Evolutionary conservation across 2,888 invertebrate species (phyloP).

Genomic region (Andrena praecox): DNA sequence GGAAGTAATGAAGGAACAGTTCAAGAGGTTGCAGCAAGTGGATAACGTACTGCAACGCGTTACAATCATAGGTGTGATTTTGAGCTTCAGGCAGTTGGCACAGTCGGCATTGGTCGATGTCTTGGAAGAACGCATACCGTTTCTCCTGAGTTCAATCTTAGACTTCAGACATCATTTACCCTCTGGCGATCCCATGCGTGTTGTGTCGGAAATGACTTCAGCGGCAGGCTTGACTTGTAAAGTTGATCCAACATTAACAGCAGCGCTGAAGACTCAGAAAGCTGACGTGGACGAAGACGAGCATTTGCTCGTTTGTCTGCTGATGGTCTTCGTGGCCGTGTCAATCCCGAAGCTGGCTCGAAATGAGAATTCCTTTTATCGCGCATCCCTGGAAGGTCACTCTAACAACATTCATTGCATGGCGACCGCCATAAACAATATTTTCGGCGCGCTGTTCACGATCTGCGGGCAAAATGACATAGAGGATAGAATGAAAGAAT

Average conservation of each 20-base stretch:
- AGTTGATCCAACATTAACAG: conserved; percentile 97
- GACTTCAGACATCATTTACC: conserved; percentile 97
- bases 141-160: conserved; percentile 96
- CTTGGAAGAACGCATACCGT: conserved; percentile 97
- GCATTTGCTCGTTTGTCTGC: conserved; percentile 95
- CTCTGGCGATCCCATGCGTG: conserved; percentile 94
- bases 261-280: conserved; percentile 95
- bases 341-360: conserved; percentile 97
- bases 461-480: conserved; percentile 98
- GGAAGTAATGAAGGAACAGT: conserved; percentile 98
- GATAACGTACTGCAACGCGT: conserved; percentile 98
- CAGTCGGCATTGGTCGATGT: conserved; percentile 98
- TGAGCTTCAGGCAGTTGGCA: conserved; percentile 97
- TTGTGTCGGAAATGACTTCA: conserved; percentile 98
- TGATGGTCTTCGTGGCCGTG: conserved; percentile 99
- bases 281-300: conserved; percentile 95
- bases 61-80: conserved; percentile 98
- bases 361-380: conserved; percentile 95
- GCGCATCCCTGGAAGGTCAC: conserved; percentile 95
- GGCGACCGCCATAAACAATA: conserved; percentile 97
- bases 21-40: conserved; percentile 94
- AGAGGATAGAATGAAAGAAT: conserved; percentile 99
- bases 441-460: conserved; percentile 98
- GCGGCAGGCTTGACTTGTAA: conserved; percentile 97
- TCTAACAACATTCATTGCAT: conserved; percentile 99